These are phyloP conservation scores for Corythoichthys haematopterus DNA, from an alignment of 2,113 vertebrate genomes.

Conservation along the genomic window DNA sequence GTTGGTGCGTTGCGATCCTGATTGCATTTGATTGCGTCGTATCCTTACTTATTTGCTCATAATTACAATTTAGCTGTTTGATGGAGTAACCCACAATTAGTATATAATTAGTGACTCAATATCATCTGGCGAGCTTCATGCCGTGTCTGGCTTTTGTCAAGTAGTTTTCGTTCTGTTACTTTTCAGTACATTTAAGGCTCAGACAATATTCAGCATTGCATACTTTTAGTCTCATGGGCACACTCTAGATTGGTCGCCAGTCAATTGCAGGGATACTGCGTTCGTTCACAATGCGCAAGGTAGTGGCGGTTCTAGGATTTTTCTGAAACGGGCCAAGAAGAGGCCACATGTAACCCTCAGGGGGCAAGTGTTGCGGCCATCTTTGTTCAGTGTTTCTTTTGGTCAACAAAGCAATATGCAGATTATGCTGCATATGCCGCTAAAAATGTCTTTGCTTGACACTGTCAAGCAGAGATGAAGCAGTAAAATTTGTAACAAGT, in stretches of 20 bases:
- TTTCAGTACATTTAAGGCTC: too few relatives aligned
- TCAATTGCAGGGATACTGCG: background rate
- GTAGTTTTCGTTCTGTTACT: background rate
- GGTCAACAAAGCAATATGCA: too few relatives aligned
- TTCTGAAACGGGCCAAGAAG: too few relatives aligned
- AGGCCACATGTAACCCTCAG: too few relatives aligned
- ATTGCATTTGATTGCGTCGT: constrained; percentile 56
- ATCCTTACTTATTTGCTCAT: background rate
- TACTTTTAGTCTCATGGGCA: background rate
- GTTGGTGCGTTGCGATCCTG: constrained; percentile 14
- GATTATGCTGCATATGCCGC: too few relatives aligned
- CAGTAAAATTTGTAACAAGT: too few relatives aligned
- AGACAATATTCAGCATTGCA: background rate
- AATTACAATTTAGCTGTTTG: constrained; percentile 1
- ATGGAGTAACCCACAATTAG: constrained; percentile 18
- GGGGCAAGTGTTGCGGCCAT: too few relatives aligned
- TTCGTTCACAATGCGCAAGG: too few relatives aligned
- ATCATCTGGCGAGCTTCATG: background rate
- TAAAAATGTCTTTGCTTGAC: too few relatives aligned
- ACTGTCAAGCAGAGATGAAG: too few relatives aligned
- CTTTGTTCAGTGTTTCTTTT: too few relatives aligned
- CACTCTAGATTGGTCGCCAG: background rate
- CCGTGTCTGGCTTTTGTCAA: background rate
- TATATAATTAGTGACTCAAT: background rate
- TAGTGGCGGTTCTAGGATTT: too few relatives aligned